Evolutionary conservation across 2,888 invertebrate genomes (phyloP), one percentile per base, ranked within the genome.

Genomic region (Lepidocyrtinus sp.): DNA sequence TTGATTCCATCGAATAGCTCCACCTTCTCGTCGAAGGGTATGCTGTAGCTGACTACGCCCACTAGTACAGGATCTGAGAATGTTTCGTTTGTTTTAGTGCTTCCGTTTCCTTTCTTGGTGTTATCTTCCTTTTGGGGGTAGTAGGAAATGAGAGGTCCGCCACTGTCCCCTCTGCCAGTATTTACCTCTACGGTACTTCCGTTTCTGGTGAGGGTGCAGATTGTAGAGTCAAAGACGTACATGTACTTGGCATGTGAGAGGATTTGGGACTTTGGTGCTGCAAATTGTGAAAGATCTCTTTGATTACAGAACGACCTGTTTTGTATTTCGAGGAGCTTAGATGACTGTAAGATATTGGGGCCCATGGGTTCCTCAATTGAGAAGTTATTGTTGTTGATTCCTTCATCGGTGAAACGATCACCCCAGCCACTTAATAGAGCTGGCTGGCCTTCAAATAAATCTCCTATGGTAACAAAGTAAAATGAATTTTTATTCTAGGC

Each of bases 31-130:
- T 82, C 78, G 22, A 64, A 21, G 2, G 82, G 75, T 27, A 85
- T 71, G 3, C 83, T 83, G 22, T 85, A 86, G 36, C 83, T 83
- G 3, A 86, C 86, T 2, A 86, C 69, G 1, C 86, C 86, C 27
- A 82, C 81, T 1, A 84, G 72, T 5, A 82, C 71, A 9, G 81
- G 75, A 22, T 84, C 71, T 7, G 21, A n/a, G 27, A 24, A 17
- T 1, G 68, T 25, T 15, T 21, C 26, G 24, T 73, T 73, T 9
- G 21, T 12, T n/a, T n/a, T n/a, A n/a, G n/a, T n/a, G n/a, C n/a
- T n/a, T n/a, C n/a, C n/a, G n/a, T n/a, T n/a, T n/a, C n/a, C 36
- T 5, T 36, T 36, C 36, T 36, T 36, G 36, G 5, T 12, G 36
- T 36, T 36, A 7, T 36, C 36, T 5, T 36, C 12, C 36, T n/a